A percentile compares a stretch with the other conserved stretches of the same genome.
These are phyloP conservation scores for Zelleria hepariella DNA, from an alignment of 2,888 invertebrate genomes.

Conservation along the genomic window DNA sequence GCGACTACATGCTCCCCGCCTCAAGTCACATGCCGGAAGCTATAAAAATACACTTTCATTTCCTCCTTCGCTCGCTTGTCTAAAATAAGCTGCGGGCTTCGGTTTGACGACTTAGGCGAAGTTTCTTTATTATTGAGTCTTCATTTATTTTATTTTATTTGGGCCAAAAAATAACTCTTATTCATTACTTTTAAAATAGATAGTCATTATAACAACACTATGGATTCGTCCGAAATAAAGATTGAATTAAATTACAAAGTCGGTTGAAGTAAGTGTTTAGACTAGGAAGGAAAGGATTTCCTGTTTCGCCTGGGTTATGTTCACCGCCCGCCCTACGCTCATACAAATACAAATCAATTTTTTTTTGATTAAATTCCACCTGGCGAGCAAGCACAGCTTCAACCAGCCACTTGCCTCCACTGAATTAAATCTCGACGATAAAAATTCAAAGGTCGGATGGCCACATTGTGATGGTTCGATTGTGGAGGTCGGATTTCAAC, in stretches of 20 bases:
- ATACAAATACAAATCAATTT: background rate
- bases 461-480: conserved; percentile 7
- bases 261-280: too few species aligned
- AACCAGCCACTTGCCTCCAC: conserved; percentile 8
- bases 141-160: too few species aligned
- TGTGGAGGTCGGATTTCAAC: conserved; percentile 1
- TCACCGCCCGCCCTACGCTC: background rate
- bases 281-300: too few species aligned
- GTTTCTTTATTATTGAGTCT: too few species aligned
- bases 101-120: too few species aligned
- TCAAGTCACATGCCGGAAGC: background rate
- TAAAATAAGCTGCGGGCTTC: background rate
- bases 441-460: conserved; percentile 30
- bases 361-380: conserved; percentile 12
- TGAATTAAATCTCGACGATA: conserved; percentile 26
- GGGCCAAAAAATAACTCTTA: too few species aligned
- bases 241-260: too few species aligned
- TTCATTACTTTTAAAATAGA: too few species aligned
- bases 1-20: background rate
- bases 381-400: conserved; percentile 4
- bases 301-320: background rate
- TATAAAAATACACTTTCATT: background rate
- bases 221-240: too few species aligned
- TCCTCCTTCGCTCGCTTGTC: background rate
- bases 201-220: too few species aligned